phyloP scores from a whole-genome alignment of 2,888 invertebrate species.

The Ornithoptera priamus region DNA sequence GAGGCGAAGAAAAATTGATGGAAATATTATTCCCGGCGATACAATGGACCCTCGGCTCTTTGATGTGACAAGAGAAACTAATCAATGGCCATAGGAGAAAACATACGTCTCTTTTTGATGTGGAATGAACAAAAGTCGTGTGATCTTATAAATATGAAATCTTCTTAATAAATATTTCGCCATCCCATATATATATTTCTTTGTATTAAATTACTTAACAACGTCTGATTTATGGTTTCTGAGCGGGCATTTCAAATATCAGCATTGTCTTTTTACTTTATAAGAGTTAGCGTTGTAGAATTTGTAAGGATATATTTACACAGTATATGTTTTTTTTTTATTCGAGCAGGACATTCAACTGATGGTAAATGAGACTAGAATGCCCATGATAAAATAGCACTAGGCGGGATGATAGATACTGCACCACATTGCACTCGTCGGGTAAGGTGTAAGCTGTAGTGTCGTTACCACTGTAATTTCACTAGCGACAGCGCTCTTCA shows the following conservation, averaged over 20 bases:
- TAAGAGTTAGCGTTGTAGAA: no score
- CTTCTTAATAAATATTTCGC: slow-evolving; percentile 38
- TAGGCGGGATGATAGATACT: no score
- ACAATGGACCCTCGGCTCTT: slow-evolving; percentile 64
- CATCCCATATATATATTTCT: slow-evolving; percentile 27
- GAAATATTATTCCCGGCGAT: slow-evolving; percentile 60
- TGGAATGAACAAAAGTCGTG: slow-evolving; percentile 39
- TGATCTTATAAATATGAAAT: slow-evolving; percentile 39
- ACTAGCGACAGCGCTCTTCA: no score
- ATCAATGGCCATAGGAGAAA: slow-evolving; percentile 67
- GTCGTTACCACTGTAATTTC: no score
- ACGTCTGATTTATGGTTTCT: neutral
- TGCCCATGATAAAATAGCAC: no score
- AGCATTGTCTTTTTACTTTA: no score
- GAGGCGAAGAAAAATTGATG: slow-evolving; percentile 57
- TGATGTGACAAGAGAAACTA: slow-evolving; percentile 74
- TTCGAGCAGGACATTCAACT: no score
- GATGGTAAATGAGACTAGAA: no score
- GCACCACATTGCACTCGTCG: no score
- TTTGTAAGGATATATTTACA: no score
- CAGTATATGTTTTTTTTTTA: no score
- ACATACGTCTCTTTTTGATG: slow-evolving; percentile 60
- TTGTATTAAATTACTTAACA: slow-evolving; percentile 21
- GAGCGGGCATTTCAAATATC: neutral
- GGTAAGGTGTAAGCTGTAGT: no score